phyloP scores from a whole-genome alignment of 2,113 vertebrate genomes.

The Alethe diademata region DNA sequence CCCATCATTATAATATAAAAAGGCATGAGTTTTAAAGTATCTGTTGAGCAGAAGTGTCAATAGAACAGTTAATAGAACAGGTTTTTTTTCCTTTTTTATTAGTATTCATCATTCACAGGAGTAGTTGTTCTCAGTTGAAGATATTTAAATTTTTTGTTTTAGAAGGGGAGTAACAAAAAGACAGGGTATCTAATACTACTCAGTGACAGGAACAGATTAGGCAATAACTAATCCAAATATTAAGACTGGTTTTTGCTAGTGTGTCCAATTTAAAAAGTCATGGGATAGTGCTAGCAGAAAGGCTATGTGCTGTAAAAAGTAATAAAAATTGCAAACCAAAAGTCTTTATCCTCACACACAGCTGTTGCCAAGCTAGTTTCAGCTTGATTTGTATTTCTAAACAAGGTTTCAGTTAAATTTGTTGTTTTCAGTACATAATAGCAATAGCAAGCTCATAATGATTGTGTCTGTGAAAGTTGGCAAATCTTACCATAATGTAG shows the following conservation, averaged over 20 bases:
- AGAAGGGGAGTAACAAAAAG: not conserved
- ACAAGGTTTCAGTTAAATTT: not conserved
- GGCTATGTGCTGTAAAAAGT: not conserved
- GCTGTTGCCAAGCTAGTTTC: not conserved
- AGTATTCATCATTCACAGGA: not conserved
- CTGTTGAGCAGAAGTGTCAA: not conserved
- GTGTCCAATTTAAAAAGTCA: not conserved
- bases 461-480: not conserved
- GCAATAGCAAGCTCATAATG: not conserved
- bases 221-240: not conserved
- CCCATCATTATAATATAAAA: not conserved
- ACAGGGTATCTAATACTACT: not conserved
- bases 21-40: not conserved
- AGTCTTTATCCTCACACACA: not conserved
- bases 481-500: not conserved
- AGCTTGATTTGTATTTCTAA: constrained; percentile 4
- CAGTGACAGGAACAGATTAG: not conserved
- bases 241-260: not conserved
- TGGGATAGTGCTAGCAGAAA: not conserved
- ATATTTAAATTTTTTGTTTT: not conserved
- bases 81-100: not conserved
- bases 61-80: not conserved
- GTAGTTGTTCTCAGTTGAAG: not conserved
- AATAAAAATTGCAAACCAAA: not conserved
- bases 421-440: not conserved